Evolutionary conservation across 1,140 invertebrate species (phyloP).

Genomic region (Drosophila lacteicornis): DNA sequence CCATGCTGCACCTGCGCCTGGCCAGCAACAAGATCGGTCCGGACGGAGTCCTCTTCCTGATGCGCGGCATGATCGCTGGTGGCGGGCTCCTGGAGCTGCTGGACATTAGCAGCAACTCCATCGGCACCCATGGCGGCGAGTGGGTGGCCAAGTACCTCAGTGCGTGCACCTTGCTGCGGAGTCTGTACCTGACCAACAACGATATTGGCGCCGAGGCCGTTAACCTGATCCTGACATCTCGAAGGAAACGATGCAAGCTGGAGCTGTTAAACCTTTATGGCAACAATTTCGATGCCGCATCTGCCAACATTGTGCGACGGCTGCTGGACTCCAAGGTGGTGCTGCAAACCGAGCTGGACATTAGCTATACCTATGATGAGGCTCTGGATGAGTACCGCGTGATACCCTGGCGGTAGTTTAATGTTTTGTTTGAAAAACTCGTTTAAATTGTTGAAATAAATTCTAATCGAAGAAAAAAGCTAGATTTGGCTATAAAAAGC

Average conservation of each 20-base stretch:
- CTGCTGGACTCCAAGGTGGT: conserved; percentile 63
- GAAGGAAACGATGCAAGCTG: conserved; percentile 65
- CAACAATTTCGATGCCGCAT: conserved; percentile 52
- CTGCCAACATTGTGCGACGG: conserved; percentile 62
- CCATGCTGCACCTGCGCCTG: conserved; percentile 48
- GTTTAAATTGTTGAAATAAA: too few relatives aligned
- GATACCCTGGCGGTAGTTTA: conserved; percentile 55
- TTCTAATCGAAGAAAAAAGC: too few relatives aligned
- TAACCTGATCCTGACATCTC: conserved; percentile 52
- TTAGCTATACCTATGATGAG: conserved; percentile 65
- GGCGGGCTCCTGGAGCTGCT: conserved; percentile 44
- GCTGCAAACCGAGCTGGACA: conserved; percentile 55
- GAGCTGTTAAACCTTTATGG: conserved; percentile 54
- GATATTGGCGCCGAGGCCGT: conserved; percentile 39
- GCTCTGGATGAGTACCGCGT: conserved; percentile 51
- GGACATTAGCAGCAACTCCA: conserved; percentile 62
- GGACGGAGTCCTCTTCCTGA: conserved; percentile 59
- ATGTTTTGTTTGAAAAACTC: not conserved
- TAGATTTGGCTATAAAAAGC: not conserved
- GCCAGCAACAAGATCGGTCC: conserved; percentile 58
- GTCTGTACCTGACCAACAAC: conserved; percentile 61
- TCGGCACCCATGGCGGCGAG: conserved; percentile 69
- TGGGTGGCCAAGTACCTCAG: conserved; percentile 62
- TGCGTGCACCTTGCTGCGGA: conserved; percentile 46
- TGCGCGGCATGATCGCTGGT: conserved; percentile 40